These are phyloP conservation scores for Dryobotodes eremita DNA, from an alignment of 2,888 invertebrate genomes.

Conservation along the genomic window DNA sequence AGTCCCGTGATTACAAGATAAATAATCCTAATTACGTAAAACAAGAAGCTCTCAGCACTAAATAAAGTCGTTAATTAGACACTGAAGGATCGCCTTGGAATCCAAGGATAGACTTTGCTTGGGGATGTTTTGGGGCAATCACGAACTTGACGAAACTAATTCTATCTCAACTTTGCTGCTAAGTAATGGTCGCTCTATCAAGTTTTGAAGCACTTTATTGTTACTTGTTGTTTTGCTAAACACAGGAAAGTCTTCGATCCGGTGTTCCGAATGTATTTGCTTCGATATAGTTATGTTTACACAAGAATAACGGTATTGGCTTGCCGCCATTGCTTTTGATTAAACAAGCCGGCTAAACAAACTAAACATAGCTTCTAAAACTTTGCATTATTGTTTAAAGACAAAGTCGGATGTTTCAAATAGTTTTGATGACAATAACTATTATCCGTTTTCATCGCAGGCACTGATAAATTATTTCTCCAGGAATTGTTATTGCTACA, in stretches of 20 bases:
- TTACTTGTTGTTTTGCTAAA: conserved; percentile 25
- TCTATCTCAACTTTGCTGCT: conserved; percentile 32
- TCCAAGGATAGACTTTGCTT: conserved; percentile 2
- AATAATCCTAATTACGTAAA: conserved; percentile 23
- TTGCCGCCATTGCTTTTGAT: conserved; percentile 24
- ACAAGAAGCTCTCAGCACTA: conserved; percentile 2
- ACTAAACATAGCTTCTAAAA: conserved; percentile 27
- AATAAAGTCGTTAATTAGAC: conserved; percentile 25
- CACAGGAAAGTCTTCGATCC: conserved; percentile 13
- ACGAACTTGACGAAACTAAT: conserved; percentile 41
- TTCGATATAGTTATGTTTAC: conserved; percentile 33
- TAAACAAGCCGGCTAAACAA: conserved; percentile 17
- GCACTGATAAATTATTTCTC: neutral
- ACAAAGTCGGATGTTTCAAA: neutral
- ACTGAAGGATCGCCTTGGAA: neutral
- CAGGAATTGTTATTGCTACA: neutral
- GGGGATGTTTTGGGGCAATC: neutral
- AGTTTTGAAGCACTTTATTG: conserved; percentile 28
- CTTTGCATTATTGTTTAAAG: neutral
- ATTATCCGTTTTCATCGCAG: neutral
- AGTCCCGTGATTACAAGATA: conserved; percentile 3
- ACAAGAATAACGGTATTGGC: conserved; percentile 18
- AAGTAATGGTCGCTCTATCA: conserved; percentile 32
- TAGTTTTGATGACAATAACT: conserved; percentile 1
- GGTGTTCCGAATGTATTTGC: conserved; percentile 7